Evolutionary conservation across 2,113 vertebrate species (phyloP).

Genomic region (Vireo altiloquus): DNA sequence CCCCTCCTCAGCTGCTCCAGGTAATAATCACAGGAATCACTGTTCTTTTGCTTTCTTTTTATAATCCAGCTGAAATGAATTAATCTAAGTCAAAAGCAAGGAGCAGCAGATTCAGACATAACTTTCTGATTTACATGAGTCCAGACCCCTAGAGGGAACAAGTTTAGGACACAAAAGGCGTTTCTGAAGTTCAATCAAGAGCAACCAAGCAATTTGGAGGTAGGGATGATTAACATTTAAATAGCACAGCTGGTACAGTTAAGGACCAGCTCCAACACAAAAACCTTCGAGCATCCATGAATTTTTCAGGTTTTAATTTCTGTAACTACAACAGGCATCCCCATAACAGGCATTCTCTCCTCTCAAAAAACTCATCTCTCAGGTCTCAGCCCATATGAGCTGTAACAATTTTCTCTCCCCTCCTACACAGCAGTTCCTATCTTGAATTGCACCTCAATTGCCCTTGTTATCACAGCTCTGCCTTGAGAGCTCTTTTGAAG

Average conservation of each 20-base stretch:
- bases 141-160: background rate
- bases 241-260: background rate
- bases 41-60: background rate
- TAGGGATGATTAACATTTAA: background rate
- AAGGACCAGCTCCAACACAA: background rate
- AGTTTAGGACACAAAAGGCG: background rate
- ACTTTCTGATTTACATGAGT: background rate
- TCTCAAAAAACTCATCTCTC: background rate
- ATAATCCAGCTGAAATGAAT: background rate
- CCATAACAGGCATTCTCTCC: background rate
- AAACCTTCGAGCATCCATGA: background rate
- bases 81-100: background rate
- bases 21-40: background rate
- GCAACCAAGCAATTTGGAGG: background rate
- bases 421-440: background rate
- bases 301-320: background rate
- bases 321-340: background rate
- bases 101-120: background rate
- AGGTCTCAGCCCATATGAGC: background rate
- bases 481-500: background rate
- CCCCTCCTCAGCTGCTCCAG: background rate
- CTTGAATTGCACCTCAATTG: background rate
- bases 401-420: background rate
- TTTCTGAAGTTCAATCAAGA: background rate
- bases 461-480: background rate